Conservation (phyloP, 2,113 vertebrate genomes). For the Aegithalos caudatus region DNA sequence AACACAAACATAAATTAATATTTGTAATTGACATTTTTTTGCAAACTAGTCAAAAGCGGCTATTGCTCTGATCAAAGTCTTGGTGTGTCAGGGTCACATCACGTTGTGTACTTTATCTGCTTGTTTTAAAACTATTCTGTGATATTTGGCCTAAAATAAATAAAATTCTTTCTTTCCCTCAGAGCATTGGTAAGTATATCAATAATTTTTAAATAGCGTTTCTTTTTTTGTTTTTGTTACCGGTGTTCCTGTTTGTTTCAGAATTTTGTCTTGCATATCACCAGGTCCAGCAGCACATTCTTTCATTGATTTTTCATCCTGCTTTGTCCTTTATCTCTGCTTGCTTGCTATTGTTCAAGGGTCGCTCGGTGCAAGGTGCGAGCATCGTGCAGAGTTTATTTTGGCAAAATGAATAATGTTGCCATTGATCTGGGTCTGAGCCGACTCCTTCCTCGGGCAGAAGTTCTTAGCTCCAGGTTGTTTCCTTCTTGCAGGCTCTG, state of each 20-base stretch:
- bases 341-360: slow-evolving; percentile 72
- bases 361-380: slow-evolving; percentile 71
- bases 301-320: slow-evolving; percentile 8
- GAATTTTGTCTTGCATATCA: neutral
- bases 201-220: neutral
- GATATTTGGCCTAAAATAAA: neutral
- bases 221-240: neutral
- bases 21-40: neutral
- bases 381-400: slow-evolving; percentile 72
- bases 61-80: neutral
- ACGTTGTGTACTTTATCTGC: fast-evolving
- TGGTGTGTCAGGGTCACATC: fast-evolving
- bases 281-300: neutral
- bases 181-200: neutral
- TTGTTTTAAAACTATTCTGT: neutral
- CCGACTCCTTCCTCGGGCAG: slow-evolving; percentile 67
- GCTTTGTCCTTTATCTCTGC: slow-evolving; percentile 72
- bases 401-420: slow-evolving; percentile 66
- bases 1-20: neutral
- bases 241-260: neutral
- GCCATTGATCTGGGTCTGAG: slow-evolving; percentile 64
- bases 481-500: slow-evolving; percentile 49
- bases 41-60: neutral
- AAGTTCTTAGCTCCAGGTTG: slow-evolving; percentile 69
- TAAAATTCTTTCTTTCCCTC: neutral